phyloP scores from a whole-genome alignment of 2,113 vertebrate genomes.

The Pholis gunnellus region DNA sequence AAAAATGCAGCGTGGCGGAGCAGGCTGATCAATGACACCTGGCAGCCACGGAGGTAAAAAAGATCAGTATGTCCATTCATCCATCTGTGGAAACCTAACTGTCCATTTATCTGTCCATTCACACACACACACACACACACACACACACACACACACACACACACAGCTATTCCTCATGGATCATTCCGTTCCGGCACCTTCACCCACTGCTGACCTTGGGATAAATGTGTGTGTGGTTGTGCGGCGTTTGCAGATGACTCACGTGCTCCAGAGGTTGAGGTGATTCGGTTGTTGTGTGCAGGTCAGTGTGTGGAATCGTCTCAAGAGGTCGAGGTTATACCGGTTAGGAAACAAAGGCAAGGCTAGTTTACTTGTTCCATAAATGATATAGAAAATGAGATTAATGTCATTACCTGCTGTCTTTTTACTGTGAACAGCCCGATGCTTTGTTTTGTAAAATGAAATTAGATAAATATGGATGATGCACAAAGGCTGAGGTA shows the following conservation, averaged over 20 bases:
- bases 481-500: neutral
- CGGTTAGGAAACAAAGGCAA: neutral
- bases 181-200: neutral
- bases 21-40: slow-evolving; percentile 65
- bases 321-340: slow-evolving; percentile 4
- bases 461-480: neutral
- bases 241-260: neutral
- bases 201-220: slow-evolving; percentile 28
- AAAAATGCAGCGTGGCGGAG: slow-evolving; percentile 57
- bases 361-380: neutral
- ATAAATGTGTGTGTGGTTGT: slow-evolving; percentile 1
- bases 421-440: neutral
- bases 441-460: neutral
- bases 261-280: neutral
- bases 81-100: slow-evolving; percentile 43
- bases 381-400: neutral
- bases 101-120: slow-evolving; percentile 44
- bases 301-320: neutral
- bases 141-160: neutral
- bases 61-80: slow-evolving; percentile 34
- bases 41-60: slow-evolving; percentile 40
- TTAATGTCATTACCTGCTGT: neutral
- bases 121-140: neutral
- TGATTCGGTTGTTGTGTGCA: slow-evolving; percentile 8
- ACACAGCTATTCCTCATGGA: slow-evolving; percentile 2